Evolutionary conservation across 2,888 invertebrate genomes (phyloP).

Genomic region (Prosopocoilus inquinatus): DNA sequence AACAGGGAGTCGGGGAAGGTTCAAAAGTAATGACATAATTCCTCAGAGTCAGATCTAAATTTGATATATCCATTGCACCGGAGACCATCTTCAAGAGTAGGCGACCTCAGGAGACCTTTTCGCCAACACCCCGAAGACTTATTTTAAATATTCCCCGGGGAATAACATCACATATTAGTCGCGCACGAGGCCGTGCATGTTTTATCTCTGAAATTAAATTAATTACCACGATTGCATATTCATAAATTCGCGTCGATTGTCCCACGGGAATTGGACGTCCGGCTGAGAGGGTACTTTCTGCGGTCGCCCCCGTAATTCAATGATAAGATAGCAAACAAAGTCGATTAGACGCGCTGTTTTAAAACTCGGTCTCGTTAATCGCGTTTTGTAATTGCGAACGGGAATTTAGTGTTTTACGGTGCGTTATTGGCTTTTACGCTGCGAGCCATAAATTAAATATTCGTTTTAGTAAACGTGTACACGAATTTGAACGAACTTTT

Average conservation of each 20-base stretch:
- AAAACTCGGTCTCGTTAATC: constrained; percentile 21
- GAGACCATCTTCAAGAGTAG: constrained; percentile 39
- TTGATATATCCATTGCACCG: constrained; percentile 34
- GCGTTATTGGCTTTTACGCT: constrained; percentile 1
- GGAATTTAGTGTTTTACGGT: constrained; percentile 17
- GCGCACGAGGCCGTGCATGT: constrained; percentile 31
- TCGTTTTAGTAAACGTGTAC: constrained; percentile 3
- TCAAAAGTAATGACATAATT: constrained; percentile 41
- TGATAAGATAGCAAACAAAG: constrained; percentile 34
- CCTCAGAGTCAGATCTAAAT: constrained; percentile 39
- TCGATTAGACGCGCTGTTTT: constrained; percentile 29
- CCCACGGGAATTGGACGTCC: constrained; percentile 37
- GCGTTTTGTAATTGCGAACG: constrained; percentile 28
- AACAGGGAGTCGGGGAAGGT: background rate
- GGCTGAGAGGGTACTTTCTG: constrained; percentile 27
- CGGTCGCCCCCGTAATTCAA: constrained; percentile 32
- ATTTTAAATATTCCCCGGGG: constrained; percentile 47
- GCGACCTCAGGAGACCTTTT: constrained; percentile 41
- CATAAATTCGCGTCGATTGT: constrained; percentile 41
- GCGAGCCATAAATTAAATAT: constrained; percentile 12
- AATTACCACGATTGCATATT: constrained; percentile 45
- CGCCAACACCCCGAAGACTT: constrained; percentile 46
- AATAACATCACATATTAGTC: constrained; percentile 46
- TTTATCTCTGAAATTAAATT: constrained; percentile 40
- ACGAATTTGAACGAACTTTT: background rate